Conservation (phyloP, 2,888 invertebrate species). For the Sminthurides aquaticus region DNA sequence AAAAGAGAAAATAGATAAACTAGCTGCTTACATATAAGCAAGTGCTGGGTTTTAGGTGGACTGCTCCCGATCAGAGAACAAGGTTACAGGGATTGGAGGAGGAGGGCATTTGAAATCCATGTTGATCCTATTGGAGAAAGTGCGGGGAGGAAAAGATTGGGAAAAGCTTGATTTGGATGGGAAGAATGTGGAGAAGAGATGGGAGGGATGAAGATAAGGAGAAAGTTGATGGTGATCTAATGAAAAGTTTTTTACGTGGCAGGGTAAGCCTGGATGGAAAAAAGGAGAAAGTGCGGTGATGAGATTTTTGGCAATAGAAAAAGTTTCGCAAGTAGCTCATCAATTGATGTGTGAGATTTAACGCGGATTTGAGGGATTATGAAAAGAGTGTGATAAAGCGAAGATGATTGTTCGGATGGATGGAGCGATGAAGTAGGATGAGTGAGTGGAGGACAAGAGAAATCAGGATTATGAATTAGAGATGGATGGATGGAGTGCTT, state of each 20-base stretch:
- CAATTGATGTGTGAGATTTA: neutral
- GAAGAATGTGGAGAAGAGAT: no score
- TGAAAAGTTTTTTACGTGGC: neutral
- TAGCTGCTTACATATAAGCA: neutral
- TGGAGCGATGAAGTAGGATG: neutral
- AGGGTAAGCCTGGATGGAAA: no score
- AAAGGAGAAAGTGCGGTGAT: no score
- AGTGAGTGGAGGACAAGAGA: no score
- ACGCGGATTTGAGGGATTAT: neutral
- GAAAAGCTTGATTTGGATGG: no score
- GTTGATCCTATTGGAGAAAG: conserved; percentile 34
- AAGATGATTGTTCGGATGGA: neutral
- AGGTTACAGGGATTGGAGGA: neutral
- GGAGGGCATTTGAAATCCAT: conserved; percentile 25
- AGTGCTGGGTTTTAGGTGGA: neutral
- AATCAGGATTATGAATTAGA: no score
- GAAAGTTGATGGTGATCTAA: neutral
- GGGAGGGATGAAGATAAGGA: no score
- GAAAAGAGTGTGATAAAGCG: neutral
- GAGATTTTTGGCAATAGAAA: neutral
- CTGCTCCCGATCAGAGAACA: neutral
- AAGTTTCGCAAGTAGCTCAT: neutral
- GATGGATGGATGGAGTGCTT: no score
- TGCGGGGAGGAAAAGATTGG: neutral
- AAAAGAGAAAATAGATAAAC: neutral